Base-by-base conservation (phyloP, 2,888 invertebrate species). In the Boloria euphrosyne region DNA sequence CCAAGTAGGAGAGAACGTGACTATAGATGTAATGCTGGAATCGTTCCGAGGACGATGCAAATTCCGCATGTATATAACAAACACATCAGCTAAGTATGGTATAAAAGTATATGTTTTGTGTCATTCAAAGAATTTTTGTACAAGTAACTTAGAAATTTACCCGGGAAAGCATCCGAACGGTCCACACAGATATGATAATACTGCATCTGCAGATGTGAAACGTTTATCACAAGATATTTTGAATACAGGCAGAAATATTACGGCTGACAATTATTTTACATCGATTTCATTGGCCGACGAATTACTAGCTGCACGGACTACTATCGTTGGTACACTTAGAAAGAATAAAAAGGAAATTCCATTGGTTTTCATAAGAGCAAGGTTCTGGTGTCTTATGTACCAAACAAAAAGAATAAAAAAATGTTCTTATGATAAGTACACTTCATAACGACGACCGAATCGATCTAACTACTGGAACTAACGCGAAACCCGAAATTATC, bases 271-370 rank as follows among this genome's bases (percentile, higher is more conserved):
- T 62, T 70, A 60, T 22, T 61, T 66, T 66, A 66, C 61, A 5
- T 55, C 49, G 17, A 54, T 61, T 50, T 61, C 61, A 58, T 47
- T 69, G 61, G 61, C 62, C 6, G 64, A 69, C 55, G 57, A 63
- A 38, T 62, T 69, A 57, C 52, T 61, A 49, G 3, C 22, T 22
- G 58, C 38, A 60, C 22, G 16, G 13, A 27, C 38, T n/a, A 61
- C 58, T n/a, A 69, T 13, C 1, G 22, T 22, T 22, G 22, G 22
- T 22, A 22, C 22, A 22, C 22, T 2, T 22, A 22, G 22, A 3
- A 64, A 64, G 27, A 69, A 64, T 54, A 66, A 69, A 44, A 66
- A 53, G 27, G 61, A 66, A 66, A 62, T 66, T 53, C 60, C 66
- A 47, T 58, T 18, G 16, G 57, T 58, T 58, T 58, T 18, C 16